Percentiles rank a stretch among this genome's conserved stretches.
phyloP scores from a whole-genome alignment of 2,888 invertebrate species.

The Heliconius charithonia region DNA sequence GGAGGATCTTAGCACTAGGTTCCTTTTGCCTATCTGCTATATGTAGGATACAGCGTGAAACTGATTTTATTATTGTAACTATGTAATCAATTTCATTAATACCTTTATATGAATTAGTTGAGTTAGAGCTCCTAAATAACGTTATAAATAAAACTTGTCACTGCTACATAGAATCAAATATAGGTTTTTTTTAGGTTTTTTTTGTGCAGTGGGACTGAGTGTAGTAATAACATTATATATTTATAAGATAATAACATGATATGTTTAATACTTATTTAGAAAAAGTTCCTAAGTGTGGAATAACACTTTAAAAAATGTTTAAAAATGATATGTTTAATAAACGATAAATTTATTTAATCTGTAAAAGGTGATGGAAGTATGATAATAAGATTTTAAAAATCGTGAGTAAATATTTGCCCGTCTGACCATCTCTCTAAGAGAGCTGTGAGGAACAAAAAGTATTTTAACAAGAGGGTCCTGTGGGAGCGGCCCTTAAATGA shows the following conservation, averaged over 20 bases:
- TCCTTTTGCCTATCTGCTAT: neutral
- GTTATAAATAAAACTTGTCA: neutral
- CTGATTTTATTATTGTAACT: neutral
- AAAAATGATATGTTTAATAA: neutral
- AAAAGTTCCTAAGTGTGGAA: no score
- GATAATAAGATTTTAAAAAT: constrained; percentile 81
- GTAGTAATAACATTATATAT: no score
- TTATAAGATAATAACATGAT: neutral
- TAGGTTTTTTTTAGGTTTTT: neutral
- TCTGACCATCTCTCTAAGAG: constrained; percentile 78
- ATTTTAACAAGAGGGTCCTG: constrained; percentile 82
- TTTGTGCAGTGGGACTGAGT: no score
- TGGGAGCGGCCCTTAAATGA: constrained; percentile 78
- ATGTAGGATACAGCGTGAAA: neutral
- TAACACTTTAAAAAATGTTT: no score
- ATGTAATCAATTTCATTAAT: neutral
- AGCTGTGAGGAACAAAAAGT: constrained; percentile 79
- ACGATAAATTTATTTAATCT: constrained; percentile 30
- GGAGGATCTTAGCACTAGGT: neutral
- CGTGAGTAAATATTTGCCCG: constrained; percentile 83
- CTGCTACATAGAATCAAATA: neutral
- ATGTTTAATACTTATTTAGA: neutral
- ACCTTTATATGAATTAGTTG: neutral
- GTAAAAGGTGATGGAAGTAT: constrained; percentile 60
- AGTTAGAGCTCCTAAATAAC: neutral